A percentile compares a stretch with the other conserved stretches of the same genome.
phyloP scores from a whole-genome alignment of 2,113 vertebrate genomes.

The Setophaga coronata region DNA sequence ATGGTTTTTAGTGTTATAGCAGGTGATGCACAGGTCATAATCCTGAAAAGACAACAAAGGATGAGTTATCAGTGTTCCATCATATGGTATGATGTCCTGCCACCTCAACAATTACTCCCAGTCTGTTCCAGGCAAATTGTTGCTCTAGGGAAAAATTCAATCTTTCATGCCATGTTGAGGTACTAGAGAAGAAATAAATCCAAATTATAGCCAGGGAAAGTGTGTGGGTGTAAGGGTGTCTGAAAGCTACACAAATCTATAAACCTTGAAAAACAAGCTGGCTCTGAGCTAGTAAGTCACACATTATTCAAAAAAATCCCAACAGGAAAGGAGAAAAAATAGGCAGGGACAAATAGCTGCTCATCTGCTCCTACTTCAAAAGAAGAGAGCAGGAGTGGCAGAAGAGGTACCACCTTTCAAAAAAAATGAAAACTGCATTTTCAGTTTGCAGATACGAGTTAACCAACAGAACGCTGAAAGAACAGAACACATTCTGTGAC shows the following conservation, averaged over 20 bases:
- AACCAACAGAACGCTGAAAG: not conserved
- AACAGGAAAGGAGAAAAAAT: not conserved
- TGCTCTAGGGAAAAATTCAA: not conserved
- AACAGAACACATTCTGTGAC: not conserved
- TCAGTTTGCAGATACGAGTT: not conserved
- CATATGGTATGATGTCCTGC: not conserved
- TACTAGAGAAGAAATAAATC: not conserved
- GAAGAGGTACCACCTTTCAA: not conserved
- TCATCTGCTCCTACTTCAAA: not conserved
- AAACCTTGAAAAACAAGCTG: not conserved
- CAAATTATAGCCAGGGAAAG: not conserved
- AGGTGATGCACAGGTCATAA: slow-evolving; percentile 96
- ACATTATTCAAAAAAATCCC: not conserved
- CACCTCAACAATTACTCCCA: not conserved
- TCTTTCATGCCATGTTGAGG: not conserved
- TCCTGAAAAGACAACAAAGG: slow-evolving; percentile 74
- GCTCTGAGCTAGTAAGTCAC: not conserved
- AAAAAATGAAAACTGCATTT: not conserved
- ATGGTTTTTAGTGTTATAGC: slow-evolving; percentile 96
- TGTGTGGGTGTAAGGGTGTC: not conserved
- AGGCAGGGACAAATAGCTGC: not conserved
- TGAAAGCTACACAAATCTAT: not conserved
- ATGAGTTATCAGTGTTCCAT: not conserved
- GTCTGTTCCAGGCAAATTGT: not conserved
- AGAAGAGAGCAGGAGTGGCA: not conserved